Base-by-base conservation (phyloP, 2,113 vertebrate genomes). In the Synchiropus splendidus region DNA sequence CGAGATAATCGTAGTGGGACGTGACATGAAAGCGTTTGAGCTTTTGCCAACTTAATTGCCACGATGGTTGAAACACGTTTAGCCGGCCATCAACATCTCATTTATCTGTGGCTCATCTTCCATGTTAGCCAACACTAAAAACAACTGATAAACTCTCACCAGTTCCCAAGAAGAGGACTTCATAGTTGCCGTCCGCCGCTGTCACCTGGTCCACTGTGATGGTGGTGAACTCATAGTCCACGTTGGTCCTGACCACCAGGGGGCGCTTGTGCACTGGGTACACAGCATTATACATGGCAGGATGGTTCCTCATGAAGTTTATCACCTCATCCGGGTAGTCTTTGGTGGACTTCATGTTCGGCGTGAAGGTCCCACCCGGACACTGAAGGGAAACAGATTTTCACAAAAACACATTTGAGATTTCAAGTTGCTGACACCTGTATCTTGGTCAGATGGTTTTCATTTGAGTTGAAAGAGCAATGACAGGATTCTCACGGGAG, bases 281-380 rank as follows among this genome's bases (percentile, higher is more conserved):
- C 52, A 99, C 83, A 0, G 90, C 78, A 6, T 97, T 92, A 85
- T 92, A 94, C 95, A 99, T 99, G 72, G 94, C 87, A 0, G 94
- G 92, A 66, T 99, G 95, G 2, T 90, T 75, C 6, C 95, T 88
- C 92, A 98, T 98, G 75, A 98, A 99, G 85, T 94, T 99, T 71
- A 98, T 98, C 54, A 99, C 95, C 41, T 99, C 95, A 2, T 99
- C 95, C 0, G 95, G 95, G 39, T 98, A 99, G 77, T 99, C 95
- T 67, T 98, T 99, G n/a, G 95, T 98, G 0, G 95, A 97, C 75
- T 94, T 97, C 94, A 98, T 93, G 70, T 88, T 97, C 0, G 95
- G 95, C 0, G 94, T 99, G 75, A 99, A 98, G 1, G 94, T 98
- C 8, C 95, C 95, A 1, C 95, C 95, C 0, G 94, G 94, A 72